Percentiles rank a stretch among this genome's conserved stretches.
phyloP scores from a whole-genome alignment of 2,797 vertebrate species.

The Spinus olivaceus region DNA sequence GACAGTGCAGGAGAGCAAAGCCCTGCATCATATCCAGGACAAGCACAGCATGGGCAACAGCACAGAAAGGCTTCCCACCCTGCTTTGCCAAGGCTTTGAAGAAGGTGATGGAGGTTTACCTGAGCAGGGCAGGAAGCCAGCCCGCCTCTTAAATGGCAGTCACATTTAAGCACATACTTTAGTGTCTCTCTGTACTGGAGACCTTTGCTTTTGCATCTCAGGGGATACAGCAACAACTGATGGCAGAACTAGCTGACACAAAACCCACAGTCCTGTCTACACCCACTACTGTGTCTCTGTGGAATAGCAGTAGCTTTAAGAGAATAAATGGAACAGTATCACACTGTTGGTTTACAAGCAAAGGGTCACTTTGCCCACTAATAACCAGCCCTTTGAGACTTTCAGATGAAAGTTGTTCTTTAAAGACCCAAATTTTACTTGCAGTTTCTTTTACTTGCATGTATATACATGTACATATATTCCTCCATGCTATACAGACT shows the following conservation, averaged over 20 bases:
- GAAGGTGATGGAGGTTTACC: background rate
- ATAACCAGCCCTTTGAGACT: background rate
- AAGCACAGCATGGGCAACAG: background rate
- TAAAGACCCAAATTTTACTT: background rate
- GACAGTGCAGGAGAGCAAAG: background rate
- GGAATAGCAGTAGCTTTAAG: background rate
- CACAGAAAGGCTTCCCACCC: background rate
- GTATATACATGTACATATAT: background rate
- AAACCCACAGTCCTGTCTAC: background rate
- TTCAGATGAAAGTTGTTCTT: background rate
- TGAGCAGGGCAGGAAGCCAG: background rate
- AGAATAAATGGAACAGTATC: background rate
- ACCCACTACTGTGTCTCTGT: background rate
- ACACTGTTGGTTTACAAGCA: background rate
- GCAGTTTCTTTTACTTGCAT: background rate
- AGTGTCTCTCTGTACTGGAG: background rate
- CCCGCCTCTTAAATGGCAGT: accelerated
- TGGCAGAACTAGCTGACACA: background rate
- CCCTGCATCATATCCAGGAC: background rate
- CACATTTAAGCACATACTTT: background rate
- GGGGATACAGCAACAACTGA: background rate
- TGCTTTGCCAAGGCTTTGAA: background rate
- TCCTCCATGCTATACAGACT: background rate
- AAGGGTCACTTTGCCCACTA: background rate
- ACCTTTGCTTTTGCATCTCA: background rate